These are phyloP conservation scores for Clinocottus analis DNA, from an alignment of 2,113 vertebrate genomes.

Conservation along the genomic window DNA sequence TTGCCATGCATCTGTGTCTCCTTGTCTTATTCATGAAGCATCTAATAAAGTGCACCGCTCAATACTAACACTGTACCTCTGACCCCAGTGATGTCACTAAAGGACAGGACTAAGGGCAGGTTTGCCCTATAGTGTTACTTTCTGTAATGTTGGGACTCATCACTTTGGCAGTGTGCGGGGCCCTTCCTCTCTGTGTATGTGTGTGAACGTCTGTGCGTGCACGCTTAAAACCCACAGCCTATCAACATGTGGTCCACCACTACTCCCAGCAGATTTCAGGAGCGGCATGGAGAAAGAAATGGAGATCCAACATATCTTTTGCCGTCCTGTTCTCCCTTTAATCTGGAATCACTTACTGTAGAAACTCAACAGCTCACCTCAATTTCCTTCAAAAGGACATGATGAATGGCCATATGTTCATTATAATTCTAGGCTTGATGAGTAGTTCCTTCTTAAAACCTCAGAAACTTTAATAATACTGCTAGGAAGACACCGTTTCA, in stretches of 20 bases:
- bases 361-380: conserved; percentile 18
- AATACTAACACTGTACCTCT: conserved; percentile 88
- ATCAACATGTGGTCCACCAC: conserved; percentile 67
- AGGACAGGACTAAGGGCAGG: conserved; percentile 85
- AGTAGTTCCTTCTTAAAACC: conserved; percentile 3
- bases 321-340: conserved; percentile 29
- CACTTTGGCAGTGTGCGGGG: conserved; percentile 84
- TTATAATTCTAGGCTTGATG: not conserved
- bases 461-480: not conserved
- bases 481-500: conserved; percentile 16
- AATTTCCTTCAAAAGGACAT: not conserved
- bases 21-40: conserved; percentile 86
- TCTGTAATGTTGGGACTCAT: conserved; percentile 86
- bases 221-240: conserved; percentile 38
- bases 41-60: conserved; percentile 88
- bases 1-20: conserved; percentile 28
- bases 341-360: conserved; percentile 47
- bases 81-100: conserved; percentile 85
- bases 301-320: conserved; percentile 71
- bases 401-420: conserved; percentile 7
- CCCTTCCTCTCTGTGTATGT: conserved; percentile 43
- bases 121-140: conserved; percentile 89
- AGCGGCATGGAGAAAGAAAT: conserved; percentile 76
- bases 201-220: conserved; percentile 21
- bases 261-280: conserved; percentile 48